These are phyloP conservation scores for Cheiracanthium punctorium DNA, from an alignment of 2,888 invertebrate genomes.

Conservation along the genomic window DNA sequence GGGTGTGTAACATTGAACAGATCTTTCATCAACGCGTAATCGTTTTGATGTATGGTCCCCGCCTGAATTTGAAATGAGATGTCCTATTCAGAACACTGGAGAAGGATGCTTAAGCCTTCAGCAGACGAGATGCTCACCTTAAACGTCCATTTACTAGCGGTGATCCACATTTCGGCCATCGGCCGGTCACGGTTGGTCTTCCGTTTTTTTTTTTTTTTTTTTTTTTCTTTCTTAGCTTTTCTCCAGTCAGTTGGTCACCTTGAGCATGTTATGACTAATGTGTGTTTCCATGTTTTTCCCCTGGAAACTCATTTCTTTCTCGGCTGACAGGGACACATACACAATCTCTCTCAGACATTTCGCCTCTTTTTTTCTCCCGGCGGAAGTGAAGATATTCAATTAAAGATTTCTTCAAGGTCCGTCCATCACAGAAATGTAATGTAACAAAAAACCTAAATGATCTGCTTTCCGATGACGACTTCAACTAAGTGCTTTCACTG, in stretches of 20 bases:
- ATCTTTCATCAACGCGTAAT: background rate
- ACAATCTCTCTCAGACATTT: no score
- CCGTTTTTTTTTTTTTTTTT: no score
- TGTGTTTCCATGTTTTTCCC: background rate
- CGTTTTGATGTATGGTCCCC: background rate
- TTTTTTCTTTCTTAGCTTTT: no score
- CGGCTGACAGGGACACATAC: background rate
- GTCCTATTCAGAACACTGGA: background rate
- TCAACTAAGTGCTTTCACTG: no score
- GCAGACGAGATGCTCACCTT: background rate
- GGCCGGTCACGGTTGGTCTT: slow-evolving; percentile 24
- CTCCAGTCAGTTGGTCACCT: background rate
- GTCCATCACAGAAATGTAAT: no score
- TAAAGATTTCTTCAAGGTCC: slow-evolving; percentile 4
- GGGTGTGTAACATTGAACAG: background rate
- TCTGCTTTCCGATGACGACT: no score
- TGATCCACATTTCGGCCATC: background rate
- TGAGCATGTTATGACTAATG: background rate
- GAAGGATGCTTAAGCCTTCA: no score
- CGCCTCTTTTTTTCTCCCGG: background rate
- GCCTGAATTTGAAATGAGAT: background rate
- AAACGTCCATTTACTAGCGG: background rate
- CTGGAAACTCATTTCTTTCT: background rate
- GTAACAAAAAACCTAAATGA: no score
- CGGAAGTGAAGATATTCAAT: background rate